phyloP scores from a whole-genome alignment of 2,797 vertebrate genomes.

The Premnoplex brunnescens region DNA sequence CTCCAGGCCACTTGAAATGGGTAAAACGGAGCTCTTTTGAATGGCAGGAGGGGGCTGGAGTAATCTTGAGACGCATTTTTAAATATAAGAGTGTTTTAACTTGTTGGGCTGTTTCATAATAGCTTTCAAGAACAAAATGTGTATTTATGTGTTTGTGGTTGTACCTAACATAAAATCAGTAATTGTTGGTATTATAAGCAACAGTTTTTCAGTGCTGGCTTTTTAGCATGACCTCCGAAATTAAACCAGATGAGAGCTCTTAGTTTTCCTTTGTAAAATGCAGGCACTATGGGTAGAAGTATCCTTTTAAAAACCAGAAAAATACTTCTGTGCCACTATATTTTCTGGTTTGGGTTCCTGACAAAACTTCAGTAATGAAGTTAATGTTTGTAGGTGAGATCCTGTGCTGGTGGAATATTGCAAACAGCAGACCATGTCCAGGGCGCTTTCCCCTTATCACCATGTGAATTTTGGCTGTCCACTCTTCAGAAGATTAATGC shows the following conservation, averaged over 20 bases:
- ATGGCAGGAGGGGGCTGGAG: not conserved
- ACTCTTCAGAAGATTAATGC: not conserved
- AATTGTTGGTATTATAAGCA: not conserved
- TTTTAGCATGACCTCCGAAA: constrained; percentile 3
- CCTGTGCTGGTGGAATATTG: not conserved
- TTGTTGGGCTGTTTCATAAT: not conserved
- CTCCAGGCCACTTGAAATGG: constrained; percentile 42
- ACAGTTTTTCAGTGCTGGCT: not conserved
- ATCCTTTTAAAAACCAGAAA: not conserved
- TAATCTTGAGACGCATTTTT: not conserved
- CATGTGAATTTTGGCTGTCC: not conserved
- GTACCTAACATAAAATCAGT: not conserved
- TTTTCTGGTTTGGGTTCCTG: constrained; percentile 11
- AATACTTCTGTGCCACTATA: not conserved
- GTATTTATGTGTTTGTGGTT: not conserved
- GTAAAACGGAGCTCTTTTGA: constrained; percentile 36
- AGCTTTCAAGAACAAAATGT: not conserved
- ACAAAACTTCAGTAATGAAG: not conserved
- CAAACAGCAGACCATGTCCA: not conserved
- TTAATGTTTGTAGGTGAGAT: not conserved
- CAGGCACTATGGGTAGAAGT: not conserved
- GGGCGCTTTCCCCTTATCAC: not conserved
- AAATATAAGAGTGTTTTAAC: not conserved
- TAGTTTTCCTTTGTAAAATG: not conserved
- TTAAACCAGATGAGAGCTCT: not conserved